A percentile compares a stretch with the other conserved stretches of the same genome.
These are phyloP conservation scores for Chaenodraco wilsoni DNA, from an alignment of 2,797 vertebrate genomes.

Conservation along the genomic window DNA sequence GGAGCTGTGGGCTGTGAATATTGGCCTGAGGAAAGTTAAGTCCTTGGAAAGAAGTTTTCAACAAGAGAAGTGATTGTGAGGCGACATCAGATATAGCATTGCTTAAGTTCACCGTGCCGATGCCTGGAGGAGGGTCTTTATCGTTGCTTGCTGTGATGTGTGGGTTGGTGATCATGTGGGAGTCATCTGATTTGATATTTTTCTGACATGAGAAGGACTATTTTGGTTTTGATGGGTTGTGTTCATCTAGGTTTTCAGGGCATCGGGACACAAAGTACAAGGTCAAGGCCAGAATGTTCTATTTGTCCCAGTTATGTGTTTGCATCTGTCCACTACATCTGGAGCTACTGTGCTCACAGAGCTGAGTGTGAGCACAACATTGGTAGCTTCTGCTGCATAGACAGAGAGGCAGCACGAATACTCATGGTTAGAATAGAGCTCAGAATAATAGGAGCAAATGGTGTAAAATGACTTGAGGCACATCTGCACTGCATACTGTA, in stretches of 20 bases:
- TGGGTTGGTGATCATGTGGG: conserved; percentile 49
- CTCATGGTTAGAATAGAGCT: conserved; percentile 53
- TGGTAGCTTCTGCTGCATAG: conserved; percentile 56
- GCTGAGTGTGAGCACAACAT: conserved; percentile 1
- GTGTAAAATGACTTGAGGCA: conserved; percentile 4
- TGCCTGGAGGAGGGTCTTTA: conserved; percentile 34
- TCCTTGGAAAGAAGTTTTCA: conserved; percentile 14
- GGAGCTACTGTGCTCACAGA: conserved; percentile 19
- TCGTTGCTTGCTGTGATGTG: conserved; percentile 18
- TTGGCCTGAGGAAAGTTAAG: conserved; percentile 17
- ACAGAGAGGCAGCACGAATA: conserved; percentile 64
- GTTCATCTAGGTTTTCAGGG: background rate
- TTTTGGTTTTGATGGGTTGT: no score
- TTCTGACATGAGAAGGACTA: background rate
- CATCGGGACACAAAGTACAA: conserved; percentile 1
- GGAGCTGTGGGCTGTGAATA: conserved; percentile 23
- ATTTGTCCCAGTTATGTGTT: conserved; percentile 3
- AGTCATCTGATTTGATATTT: conserved; percentile 54
- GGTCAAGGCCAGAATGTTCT: conserved; percentile 1
- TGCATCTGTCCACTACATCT: conserved; percentile 5
- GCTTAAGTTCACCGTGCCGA: conserved; percentile 16
- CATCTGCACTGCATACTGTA: background rate
- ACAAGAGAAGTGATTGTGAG: conserved; percentile 59
- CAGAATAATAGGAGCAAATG: conserved; percentile 27
- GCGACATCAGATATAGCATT: conserved; percentile 38